Evolutionary conservation across 53 echinoderm and acorn worm genomes (phyloP).

Genomic region (Crossaster papposus): DNA sequence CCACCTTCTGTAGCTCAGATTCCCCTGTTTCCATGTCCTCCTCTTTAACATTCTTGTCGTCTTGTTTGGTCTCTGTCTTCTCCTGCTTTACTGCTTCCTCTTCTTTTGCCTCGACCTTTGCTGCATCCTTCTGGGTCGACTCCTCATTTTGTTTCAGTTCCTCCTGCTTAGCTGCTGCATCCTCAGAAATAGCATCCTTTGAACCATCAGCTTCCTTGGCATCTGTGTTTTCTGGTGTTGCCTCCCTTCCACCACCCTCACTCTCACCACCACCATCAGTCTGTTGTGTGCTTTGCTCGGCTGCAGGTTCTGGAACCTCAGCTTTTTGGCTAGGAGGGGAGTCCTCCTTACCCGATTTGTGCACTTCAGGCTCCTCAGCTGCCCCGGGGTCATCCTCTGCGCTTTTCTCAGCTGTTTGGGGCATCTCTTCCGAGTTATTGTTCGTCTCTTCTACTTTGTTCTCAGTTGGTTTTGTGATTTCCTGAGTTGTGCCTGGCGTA

Average conservation of each 20-base stretch:
- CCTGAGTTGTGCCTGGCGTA: background rate
- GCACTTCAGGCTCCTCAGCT: background rate
- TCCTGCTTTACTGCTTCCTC: background rate
- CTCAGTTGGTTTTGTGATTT: background rate
- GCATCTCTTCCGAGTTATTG: constrained; percentile 20
- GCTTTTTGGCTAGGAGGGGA: background rate
- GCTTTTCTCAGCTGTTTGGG: background rate
- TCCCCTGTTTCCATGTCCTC: constrained; percentile 25
- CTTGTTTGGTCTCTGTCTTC: background rate
- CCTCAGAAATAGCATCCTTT: constrained; percentile 1
- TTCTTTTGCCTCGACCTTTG: constrained; percentile 1
- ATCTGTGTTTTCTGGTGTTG: background rate
- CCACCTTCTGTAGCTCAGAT: constrained; percentile 10
- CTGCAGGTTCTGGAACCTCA: background rate
- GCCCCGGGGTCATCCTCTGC: background rate
- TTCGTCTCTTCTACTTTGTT: constrained; percentile 13
- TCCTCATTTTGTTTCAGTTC: constrained; percentile 25
- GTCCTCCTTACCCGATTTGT: background rate
- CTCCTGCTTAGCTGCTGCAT: background rate
- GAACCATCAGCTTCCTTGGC: background rate
- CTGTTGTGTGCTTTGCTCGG: background rate
- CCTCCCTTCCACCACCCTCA: constrained; percentile 7
- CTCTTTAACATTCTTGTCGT: background rate
- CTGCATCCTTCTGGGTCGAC: background rate
- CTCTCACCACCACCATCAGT: constrained; percentile 13